These are phyloP conservation scores for Microctenopoma lineatum DNA, from an alignment of 2,797 vertebrate genomes.

Conservation along the genomic window DNA sequence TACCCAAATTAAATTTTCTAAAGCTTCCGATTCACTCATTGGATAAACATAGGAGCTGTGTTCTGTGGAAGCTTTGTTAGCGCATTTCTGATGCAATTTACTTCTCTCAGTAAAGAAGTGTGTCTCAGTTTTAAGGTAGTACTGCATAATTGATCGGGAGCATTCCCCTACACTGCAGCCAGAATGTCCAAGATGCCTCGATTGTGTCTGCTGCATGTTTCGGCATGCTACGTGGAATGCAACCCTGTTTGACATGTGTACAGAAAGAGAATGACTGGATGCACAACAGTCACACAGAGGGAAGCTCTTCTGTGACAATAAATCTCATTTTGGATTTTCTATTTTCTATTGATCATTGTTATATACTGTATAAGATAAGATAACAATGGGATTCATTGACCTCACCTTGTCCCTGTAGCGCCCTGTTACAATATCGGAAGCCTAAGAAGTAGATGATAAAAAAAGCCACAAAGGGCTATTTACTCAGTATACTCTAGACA, in stretches of 20 bases:
- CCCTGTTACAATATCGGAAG: background rate
- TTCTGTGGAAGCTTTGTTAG: background rate
- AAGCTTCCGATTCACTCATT: background rate
- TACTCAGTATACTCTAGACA: constrained; percentile 2
- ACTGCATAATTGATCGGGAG: background rate
- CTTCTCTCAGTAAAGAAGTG: background rate
- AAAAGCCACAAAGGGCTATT: background rate
- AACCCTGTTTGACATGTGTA: constrained; percentile 8
- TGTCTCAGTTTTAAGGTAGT: background rate
- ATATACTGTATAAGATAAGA: background rate
- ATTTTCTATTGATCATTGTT: too few species aligned
- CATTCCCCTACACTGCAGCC: constrained; percentile 2
- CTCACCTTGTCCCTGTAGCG: background rate
- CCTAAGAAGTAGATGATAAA: background rate
- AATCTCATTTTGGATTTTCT: too few species aligned
- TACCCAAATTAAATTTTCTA: too few species aligned
- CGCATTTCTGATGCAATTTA: background rate
- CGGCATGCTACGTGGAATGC: constrained; percentile 29
- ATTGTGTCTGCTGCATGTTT: constrained; percentile 18
- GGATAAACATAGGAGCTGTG: background rate
- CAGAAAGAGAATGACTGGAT: constrained; percentile 11
- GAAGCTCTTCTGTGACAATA: background rate
- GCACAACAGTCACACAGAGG: background rate
- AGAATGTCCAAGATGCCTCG: constrained; percentile 2
- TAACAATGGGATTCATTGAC: background rate